These are phyloP conservation scores for Thinocorus orbignyianus DNA, from an alignment of 2,113 vertebrate species.

Conservation along the genomic window DNA sequence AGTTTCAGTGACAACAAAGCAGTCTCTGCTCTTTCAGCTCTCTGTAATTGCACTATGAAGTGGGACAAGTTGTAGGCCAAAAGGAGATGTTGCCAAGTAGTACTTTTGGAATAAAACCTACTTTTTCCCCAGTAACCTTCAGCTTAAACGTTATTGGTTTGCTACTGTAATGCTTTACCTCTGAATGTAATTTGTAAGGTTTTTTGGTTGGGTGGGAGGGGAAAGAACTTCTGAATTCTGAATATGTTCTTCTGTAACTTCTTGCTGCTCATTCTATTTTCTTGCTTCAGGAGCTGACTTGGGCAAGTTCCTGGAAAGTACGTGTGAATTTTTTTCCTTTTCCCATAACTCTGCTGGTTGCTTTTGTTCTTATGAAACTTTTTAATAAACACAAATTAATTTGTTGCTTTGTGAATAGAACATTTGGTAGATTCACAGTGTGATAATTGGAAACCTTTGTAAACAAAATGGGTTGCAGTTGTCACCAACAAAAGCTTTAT, in stretches of 20 bases:
- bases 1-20: slow-evolving; percentile 30
- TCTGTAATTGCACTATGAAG: neutral
- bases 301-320: slow-evolving; percentile 64
- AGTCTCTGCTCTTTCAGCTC: neutral
- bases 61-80: neutral
- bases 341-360: neutral
- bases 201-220: neutral
- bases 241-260: neutral
- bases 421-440: neutral
- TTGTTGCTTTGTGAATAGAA: neutral
- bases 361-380: slow-evolving; percentile 16
- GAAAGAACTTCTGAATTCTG: neutral
- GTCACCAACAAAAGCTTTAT: neutral
- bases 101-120: neutral
- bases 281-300: slow-evolving; percentile 67
- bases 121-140: neutral
- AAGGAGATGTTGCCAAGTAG: neutral
- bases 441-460: slow-evolving; percentile 1
- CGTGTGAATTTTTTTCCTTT: neutral
- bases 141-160: neutral
- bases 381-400: slow-evolving; percentile 14
- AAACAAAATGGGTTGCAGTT: neutral
- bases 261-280: slow-evolving; percentile 41
- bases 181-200: neutral
- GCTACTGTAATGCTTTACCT: neutral